Conservation (phyloP, 2,113 vertebrate genomes). For the Saguinus midas region DNA sequence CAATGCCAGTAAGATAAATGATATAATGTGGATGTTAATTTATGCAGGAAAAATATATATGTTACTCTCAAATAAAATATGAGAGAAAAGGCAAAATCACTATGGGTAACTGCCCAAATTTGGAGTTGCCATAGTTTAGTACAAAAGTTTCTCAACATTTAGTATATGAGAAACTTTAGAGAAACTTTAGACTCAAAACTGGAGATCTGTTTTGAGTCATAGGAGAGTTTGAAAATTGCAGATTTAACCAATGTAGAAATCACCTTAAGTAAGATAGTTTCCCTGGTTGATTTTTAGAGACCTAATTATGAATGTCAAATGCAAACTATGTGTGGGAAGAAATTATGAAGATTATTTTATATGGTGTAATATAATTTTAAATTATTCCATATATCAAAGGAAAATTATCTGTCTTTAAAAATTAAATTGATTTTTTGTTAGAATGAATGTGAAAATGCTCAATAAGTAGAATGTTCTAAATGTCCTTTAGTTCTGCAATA, state of each 20-base stretch:
- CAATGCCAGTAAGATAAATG: not conserved
- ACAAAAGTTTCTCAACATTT: not conserved
- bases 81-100: not conserved
- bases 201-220: not conserved
- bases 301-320: not conserved
- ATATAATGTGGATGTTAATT: not conserved
- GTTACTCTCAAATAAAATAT: not conserved
- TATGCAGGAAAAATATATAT: not conserved
- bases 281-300: not conserved
- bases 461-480: not conserved
- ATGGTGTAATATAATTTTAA: not conserved
- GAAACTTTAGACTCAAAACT: not conserved
- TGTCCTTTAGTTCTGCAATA: not conserved
- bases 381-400: slow-evolving; percentile 12
- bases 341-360: slow-evolving; percentile 29
- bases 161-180: not conserved
- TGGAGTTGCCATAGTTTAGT: not conserved
- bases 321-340: not conserved
- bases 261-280: not conserved
- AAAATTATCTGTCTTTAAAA: slow-evolving; percentile 43
- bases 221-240: not conserved
- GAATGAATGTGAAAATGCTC: slow-evolving; percentile 23
- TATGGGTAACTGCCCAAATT: not conserved
- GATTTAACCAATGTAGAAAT: slow-evolving; percentile 16
- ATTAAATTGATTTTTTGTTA: not conserved